A percentile compares a stretch with the other conserved stretches of the same genome.
phyloP scores from a whole-genome alignment of 2,113 vertebrate species.

The Oplegnathus fasciatus region DNA sequence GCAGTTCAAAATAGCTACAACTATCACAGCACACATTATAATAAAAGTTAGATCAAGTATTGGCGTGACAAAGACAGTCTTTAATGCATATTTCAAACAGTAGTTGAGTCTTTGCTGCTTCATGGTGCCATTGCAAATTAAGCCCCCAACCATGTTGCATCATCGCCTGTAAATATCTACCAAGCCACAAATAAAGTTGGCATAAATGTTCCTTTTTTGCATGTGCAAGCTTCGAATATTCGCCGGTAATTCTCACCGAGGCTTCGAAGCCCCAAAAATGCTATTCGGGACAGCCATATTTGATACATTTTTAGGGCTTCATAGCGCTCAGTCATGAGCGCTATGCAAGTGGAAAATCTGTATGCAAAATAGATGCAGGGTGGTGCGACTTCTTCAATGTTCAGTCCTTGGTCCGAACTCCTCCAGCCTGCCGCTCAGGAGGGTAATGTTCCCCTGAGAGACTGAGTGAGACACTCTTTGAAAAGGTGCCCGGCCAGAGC shows the following conservation, averaged over 20 bases:
- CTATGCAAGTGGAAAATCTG: conserved; percentile 17
- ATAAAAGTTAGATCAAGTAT: not conserved
- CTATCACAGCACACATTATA: not conserved
- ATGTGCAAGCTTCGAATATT: too few species aligned
- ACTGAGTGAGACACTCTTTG: conserved; percentile 59
- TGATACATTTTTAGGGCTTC: not conserved
- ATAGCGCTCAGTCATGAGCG: not conserved
- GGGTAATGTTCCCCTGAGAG: conserved; percentile 26
- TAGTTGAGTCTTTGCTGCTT: not conserved
- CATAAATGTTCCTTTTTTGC: too few species aligned
- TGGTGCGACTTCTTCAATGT: conserved; percentile 6
- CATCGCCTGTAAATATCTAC: not conserved
- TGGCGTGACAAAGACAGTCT: not conserved
- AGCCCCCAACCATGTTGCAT: not conserved
- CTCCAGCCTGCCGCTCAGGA: conserved; percentile 14
- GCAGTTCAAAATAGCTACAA: not conserved
- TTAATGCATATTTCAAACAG: not conserved
- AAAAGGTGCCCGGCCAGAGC: conserved; percentile 51
- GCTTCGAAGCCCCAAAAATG: too few species aligned
- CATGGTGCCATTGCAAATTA: not conserved
- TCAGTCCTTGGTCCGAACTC: conserved; percentile 11
- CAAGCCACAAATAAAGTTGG: not conserved
- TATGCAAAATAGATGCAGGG: conserved; percentile 17
- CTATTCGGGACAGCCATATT: too few species aligned
- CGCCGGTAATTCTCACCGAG: too few species aligned